Percentiles rank a stretch among this genome's conserved stretches.
Conservation (phyloP, 1,140 invertebrate genomes). For the Holotrichia oblita region DNA sequence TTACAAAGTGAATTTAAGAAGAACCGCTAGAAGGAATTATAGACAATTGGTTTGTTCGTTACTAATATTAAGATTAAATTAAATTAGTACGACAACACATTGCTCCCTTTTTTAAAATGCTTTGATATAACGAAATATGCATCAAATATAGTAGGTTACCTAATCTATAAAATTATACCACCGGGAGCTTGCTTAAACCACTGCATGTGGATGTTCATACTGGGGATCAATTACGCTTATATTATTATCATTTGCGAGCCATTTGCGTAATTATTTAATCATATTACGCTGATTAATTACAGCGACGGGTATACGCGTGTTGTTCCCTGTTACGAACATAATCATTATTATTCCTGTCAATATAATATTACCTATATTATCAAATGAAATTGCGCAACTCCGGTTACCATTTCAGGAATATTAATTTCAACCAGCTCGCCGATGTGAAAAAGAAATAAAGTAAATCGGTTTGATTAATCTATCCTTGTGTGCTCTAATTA, state of each 20-base stretch:
- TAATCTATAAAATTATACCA: constrained; percentile 3
- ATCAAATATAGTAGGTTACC: too few species aligned
- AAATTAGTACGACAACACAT: too few species aligned
- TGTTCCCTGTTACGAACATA: not conserved
- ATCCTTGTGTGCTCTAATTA: not conserved
- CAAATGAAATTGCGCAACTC: not conserved
- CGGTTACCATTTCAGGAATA: not conserved
- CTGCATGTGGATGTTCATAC: not conserved
- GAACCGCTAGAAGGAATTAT: too few species aligned
- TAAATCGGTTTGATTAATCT: not conserved
- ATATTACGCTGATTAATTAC: constrained; percentile 14
- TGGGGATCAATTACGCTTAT: constrained; percentile 6
- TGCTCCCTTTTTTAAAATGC: too few species aligned
- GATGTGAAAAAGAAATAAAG: not conserved
- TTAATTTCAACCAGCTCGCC: not conserved
- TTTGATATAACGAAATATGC: too few species aligned
- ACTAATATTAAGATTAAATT: too few species aligned
- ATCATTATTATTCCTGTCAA: not conserved
- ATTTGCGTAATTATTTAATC: constrained; percentile 18
- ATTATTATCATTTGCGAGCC: not conserved
- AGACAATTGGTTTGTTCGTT: too few species aligned
- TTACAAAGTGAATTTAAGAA: too few species aligned
- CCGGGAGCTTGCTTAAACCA: not conserved
- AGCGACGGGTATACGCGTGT: not conserved
- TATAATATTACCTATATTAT: not conserved